phyloP scores from a whole-genome alignment of 2,888 invertebrate genomes.

The Baronia brevicornis region DNA sequence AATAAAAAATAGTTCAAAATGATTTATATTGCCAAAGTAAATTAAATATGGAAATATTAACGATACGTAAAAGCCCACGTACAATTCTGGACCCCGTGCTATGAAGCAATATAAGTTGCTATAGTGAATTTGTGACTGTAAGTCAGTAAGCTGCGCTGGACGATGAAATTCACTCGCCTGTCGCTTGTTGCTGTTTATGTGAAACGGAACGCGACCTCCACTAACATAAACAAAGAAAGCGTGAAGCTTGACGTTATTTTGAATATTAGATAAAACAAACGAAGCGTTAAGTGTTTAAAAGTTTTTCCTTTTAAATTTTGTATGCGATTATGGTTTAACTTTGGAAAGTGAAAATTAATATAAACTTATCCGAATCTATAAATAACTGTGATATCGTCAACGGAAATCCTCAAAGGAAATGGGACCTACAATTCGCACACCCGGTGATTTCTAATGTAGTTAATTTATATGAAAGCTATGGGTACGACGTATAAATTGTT shows the following conservation, averaged over 20 bases:
- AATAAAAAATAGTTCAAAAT: too few relatives aligned
- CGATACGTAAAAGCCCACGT: too few relatives aligned
- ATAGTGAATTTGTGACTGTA: background rate
- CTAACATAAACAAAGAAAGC: constrained; percentile 48
- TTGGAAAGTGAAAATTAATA: constrained; percentile 11
- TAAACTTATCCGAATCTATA: constrained; percentile 24
- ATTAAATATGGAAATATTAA: too few relatives aligned
- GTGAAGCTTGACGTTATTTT: constrained; percentile 54
- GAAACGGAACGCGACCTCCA: constrained; percentile 30
- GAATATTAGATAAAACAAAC: constrained; percentile 44
- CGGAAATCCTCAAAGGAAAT: constrained; percentile 63
- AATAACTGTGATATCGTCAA: constrained; percentile 35
- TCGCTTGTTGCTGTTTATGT: constrained; percentile 35
- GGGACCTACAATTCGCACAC: constrained; percentile 43
- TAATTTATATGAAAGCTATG: constrained; percentile 46
- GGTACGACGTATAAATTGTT: constrained; percentile 57
- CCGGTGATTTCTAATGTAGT: constrained; percentile 37
- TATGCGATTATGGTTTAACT: constrained; percentile 15
- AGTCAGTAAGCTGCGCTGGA: background rate
- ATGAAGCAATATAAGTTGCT: too few relatives aligned
- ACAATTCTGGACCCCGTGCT: too few relatives aligned
- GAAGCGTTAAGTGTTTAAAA: constrained; percentile 25
- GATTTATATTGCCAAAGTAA: too few relatives aligned
- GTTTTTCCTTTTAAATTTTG: constrained; percentile 1
- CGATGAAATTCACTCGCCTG: background rate